Base-by-base conservation (phyloP, 1,140 invertebrate species). In the roundworm (Caenorhabditis elegans) region DNA sequence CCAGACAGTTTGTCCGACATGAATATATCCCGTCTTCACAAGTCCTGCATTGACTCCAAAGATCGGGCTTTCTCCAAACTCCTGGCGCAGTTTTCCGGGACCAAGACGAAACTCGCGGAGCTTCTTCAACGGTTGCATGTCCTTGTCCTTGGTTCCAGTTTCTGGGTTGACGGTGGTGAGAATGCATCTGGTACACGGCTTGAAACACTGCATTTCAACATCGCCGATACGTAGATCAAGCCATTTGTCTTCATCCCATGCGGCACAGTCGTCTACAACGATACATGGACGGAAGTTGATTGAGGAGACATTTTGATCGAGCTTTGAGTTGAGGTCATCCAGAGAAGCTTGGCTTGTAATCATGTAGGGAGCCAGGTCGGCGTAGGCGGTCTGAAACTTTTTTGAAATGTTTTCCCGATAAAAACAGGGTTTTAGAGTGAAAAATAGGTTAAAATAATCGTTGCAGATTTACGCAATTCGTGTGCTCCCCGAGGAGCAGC, bases 201-300 rank as follows among this genome's bases (percentile, higher is more conserved):
- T 85, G 46, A 85, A 83, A n/a, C 85, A 86, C 55, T 86, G 79
- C 26, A 88, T 82, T 34, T 80, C 65, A 0, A 60, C 77, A 5
- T 86, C 83, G 4, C 87, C 87, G 43, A 88, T 88, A 34, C 81
- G 78, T 2, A 88, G n/a, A 28, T 85, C 82, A n/a, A 76, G 36
- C 86, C 85, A 86, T 43, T 79, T 47, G 46, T 89, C 89, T 84
- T 90, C 88, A 51, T 87, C 89, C 84, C 85, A 90, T 5, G 89
- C 82, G 15, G 80, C 48, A 78, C 86, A 87, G 4, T 84, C 86
- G 28, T 86, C 83, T 5, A 90, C 87, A 15, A 90, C 85, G 47
- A 90, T 88, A 75, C 86, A 89, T 24, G 89, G 86, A 13, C 90
- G 82, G 83, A 90, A 90, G 70, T 87, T 86, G 28, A 85, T 80